Percentiles rank a stretch among this genome's conserved stretches.
Conservation (phyloP, 2,113 vertebrate species). For the Cyphomyrus discorhynchus region DNA sequence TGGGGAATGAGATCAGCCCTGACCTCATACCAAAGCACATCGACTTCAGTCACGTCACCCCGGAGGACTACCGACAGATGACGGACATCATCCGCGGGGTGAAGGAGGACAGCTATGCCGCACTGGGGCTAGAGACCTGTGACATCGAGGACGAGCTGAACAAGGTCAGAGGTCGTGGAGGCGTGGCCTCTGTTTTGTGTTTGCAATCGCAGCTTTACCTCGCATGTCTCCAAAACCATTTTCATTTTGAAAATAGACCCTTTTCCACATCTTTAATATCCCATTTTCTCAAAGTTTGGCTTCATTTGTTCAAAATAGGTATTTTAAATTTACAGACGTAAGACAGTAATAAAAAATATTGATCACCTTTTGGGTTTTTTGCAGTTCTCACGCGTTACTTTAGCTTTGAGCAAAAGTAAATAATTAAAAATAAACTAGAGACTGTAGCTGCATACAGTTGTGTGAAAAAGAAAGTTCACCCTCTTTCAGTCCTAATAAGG, state of each 20-base stretch:
- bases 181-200: not conserved
- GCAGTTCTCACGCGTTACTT: not conserved
- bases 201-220: not conserved
- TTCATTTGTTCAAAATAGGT: not conserved
- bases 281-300: not conserved
- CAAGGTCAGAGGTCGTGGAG: constrained; percentile 63
- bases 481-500: too few relatives aligned
- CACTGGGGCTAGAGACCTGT: constrained; percentile 74
- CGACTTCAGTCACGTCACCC: constrained; percentile 74
- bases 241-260: not conserved
- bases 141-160: constrained; percentile 82
- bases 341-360: not conserved
- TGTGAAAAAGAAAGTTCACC: too few relatives aligned
- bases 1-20: constrained; percentile 67
- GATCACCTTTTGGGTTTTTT: not conserved
- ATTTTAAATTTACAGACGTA: not conserved
- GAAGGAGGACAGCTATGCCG: constrained; percentile 66
- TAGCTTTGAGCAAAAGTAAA: not conserved
- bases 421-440: not conserved
- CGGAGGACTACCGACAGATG: constrained; percentile 77
- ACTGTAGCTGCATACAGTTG: too few relatives aligned
- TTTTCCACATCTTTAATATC: not conserved
- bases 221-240: not conserved
- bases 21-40: constrained; percentile 80
- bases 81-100: constrained; percentile 68